phyloP scores from a whole-genome alignment of 2,797 vertebrate genomes.

The Lepus oiostolus region DNA sequence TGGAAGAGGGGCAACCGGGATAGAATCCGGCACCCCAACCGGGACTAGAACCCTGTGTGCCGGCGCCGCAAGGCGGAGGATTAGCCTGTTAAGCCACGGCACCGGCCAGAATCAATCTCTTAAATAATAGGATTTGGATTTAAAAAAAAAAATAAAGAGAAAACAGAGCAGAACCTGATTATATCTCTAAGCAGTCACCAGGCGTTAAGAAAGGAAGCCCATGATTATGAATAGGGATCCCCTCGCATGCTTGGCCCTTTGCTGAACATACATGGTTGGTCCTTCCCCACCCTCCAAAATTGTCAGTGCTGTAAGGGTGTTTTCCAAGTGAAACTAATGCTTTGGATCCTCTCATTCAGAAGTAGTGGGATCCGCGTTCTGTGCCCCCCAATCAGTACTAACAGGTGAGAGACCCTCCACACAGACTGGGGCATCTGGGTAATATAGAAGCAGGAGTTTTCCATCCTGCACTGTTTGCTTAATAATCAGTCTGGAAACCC shows the following conservation, averaged over 20 bases:
- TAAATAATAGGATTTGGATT: slow-evolving; percentile 44
- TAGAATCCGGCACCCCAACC: too few relatives aligned
- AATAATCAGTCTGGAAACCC: slow-evolving; percentile 29
- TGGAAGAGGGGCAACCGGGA: too few relatives aligned
- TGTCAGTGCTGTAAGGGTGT: not conserved
- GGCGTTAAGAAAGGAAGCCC: not conserved
- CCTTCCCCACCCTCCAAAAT: not conserved
- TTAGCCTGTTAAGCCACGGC: too few relatives aligned
- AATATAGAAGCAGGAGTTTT: not conserved
- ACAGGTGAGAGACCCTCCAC: not conserved
- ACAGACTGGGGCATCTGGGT: not conserved
- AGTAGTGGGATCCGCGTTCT: not conserved
- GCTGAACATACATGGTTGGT: not conserved
- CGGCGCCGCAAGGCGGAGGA: too few relatives aligned
- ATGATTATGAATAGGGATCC: not conserved
- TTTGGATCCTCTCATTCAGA: not conserved
- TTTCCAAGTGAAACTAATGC: slow-evolving; percentile 21
- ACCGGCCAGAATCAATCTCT: not conserved
- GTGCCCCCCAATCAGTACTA: not conserved
- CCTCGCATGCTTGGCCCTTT: not conserved
- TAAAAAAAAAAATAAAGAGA: not conserved
- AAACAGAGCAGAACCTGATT: slow-evolving; percentile 46
- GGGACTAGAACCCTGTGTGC: too few relatives aligned
- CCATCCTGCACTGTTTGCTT: not conserved
- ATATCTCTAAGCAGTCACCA: not conserved